Evolutionary conservation across 2,797 vertebrate species (phyloP), one percentile per base, ranked within the genome.

Genomic region (Limosa lapponica): DNA sequence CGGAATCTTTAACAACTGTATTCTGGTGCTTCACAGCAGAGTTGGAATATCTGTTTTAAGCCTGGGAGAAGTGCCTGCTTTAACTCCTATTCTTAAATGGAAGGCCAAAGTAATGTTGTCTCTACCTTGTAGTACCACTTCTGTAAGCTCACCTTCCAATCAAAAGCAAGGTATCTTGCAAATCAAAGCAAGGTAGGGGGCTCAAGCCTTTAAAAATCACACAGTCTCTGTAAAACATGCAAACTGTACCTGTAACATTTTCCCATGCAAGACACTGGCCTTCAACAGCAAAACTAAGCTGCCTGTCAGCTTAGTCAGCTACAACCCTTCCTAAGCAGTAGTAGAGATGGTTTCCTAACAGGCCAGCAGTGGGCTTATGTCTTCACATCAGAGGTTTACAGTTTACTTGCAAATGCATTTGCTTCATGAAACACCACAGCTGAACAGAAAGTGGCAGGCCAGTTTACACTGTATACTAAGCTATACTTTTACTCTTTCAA

Each of bases 201-300:
- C 14, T 82, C 62, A 72, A 58, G 54, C 23, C 62, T 55, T 86
- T 49, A 36, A 64, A 91, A 89, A 48, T 6, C 19, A 69, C 52
- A 62, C 4, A 22, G 8, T 7, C 80, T 58, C n/a, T 4, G 2
- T 12, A 36, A 51, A 82, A 52, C 10, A 91, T 1, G 2, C 7
- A 16, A 64, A 11, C 1, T 43, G 13, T 12, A 58, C 17, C 6
- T 36, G 0, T 18, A 64, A n/a, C 13, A 19, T 30, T n/a, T 16
- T 61, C 30, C 36, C 59, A 41, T 4, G 8, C 37, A 78, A 58
- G 46, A 74, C 49, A 37, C 16, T 19, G 22, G 17, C 27, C 22
- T 65, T 41, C 17, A 79, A 82, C 3, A 58, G 12, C n/a, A 73
- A 27, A 92, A 48, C 30, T 10, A 43, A 49, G 28, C n/a, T 12